phyloP scores from a whole-genome alignment of 2,797 vertebrate species.

The Uromys caudimaculatus region DNA sequence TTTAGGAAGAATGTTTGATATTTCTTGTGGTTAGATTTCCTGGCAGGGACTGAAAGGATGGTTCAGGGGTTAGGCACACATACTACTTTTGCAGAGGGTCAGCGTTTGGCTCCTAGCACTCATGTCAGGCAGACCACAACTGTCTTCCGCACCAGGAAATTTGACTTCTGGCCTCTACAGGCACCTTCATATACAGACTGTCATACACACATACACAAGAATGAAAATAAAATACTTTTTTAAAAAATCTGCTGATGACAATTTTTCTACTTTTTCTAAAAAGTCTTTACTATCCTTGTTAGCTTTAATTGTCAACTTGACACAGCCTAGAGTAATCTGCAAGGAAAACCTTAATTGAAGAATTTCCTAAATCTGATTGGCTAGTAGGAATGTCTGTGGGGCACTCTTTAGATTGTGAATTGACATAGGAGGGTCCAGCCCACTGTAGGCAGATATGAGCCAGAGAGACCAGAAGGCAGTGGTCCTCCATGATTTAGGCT shows the following conservation, averaged over 20 bases:
- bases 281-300: background rate
- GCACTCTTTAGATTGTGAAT: background rate
- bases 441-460: background rate
- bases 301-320: background rate
- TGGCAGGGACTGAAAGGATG: background rate
- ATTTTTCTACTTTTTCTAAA: background rate
- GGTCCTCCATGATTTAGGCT: background rate
- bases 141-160: background rate
- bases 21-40: background rate
- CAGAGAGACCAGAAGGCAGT: background rate
- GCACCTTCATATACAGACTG: background rate
- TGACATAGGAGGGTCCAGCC: background rate
- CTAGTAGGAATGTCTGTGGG: background rate
- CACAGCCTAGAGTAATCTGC: background rate
- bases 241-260: background rate
- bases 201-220: background rate
- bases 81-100: too few relatives aligned
- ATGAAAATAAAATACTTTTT: background rate
- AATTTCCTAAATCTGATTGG: background rate
- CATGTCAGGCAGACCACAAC: background rate
- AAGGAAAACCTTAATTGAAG: background rate
- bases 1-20: background rate
- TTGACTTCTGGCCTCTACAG: background rate
- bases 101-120: background rate
- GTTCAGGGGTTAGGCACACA: background rate